Conservation (phyloP, 2,888 invertebrate species). For the Myopa tessellatipennis region DNA sequence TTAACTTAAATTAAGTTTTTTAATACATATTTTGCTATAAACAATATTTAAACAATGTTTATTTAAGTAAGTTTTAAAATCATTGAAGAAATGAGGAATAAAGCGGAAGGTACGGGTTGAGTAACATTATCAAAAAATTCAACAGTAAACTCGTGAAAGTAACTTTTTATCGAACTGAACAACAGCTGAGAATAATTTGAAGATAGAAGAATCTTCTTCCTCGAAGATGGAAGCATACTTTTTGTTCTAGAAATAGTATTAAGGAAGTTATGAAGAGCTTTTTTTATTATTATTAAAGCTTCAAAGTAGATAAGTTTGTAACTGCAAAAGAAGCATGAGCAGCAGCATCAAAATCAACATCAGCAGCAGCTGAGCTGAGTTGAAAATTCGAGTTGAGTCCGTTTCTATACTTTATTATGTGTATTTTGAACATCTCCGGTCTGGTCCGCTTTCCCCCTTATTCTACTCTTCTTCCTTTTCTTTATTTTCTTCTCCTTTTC, state of each 20-base stretch:
- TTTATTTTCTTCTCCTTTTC: not conserved
- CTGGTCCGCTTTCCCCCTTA: not conserved
- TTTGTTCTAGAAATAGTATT: not conserved
- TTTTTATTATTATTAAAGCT: constrained; percentile 7
- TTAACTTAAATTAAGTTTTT: too few species aligned
- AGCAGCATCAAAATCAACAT: not conserved
- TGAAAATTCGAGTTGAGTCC: not conserved
- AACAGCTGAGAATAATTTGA: too few species aligned
- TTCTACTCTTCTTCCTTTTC: not conserved
- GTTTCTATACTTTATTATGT: not conserved
- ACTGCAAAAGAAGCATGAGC: not conserved
- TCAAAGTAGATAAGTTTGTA: not conserved
- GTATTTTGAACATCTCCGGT: not conserved
- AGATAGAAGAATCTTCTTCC: too few species aligned
- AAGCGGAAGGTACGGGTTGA: too few species aligned
- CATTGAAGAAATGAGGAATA: too few species aligned
- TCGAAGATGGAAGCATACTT: too few species aligned
- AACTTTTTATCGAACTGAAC: too few species aligned
- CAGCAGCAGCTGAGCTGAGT: not conserved
- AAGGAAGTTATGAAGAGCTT: not conserved
- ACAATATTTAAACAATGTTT: too few species aligned
- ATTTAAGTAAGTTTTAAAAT: too few species aligned
- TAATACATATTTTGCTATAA: too few species aligned
- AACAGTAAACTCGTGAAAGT: too few species aligned
- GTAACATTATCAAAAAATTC: too few species aligned